Conservation (phyloP, 2,797 vertebrate species). For the Macrochelys suwanniensis region DNA sequence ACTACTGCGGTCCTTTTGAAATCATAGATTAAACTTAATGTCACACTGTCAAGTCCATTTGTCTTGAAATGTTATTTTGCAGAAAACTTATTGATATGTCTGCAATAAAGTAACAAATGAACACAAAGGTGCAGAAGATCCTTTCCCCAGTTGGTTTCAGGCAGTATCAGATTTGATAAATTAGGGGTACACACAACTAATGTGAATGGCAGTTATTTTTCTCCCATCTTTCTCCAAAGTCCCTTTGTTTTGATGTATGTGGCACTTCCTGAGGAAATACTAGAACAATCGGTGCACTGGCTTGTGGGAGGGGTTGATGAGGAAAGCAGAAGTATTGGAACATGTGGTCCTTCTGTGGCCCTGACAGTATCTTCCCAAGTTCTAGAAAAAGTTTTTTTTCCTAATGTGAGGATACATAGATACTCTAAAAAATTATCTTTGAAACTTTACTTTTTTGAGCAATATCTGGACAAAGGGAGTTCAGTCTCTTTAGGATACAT, state of each 20-base stretch:
- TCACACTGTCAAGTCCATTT: neutral
- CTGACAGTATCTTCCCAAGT: neutral
- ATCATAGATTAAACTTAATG: conserved; percentile 4
- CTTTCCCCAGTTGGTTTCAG: neutral
- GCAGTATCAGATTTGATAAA: neutral
- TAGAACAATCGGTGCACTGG: fast-evolving
- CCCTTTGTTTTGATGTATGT: fast-evolving
- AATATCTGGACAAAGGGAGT: neutral
- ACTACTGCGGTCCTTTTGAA: neutral
- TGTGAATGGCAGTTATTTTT: neutral
- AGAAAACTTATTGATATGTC: neutral
- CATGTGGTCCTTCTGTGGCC: fast-evolving
- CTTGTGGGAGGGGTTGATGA: neutral
- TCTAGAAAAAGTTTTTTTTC: fast-evolving
- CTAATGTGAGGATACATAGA: neutral
- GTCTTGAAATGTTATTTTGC: neutral
- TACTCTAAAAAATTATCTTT: neutral
- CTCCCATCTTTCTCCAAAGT: neutral
- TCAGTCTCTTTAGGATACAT: neutral
- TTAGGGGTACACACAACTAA: fast-evolving
- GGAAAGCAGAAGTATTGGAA: neutral
- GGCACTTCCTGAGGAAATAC: neutral
- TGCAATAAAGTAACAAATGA: neutral
- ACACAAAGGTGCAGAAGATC: neutral
- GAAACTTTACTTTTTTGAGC: neutral